Evolutionary conservation across 2,113 vertebrate species (phyloP).

Genomic region (Alexandromys fortis): DNA sequence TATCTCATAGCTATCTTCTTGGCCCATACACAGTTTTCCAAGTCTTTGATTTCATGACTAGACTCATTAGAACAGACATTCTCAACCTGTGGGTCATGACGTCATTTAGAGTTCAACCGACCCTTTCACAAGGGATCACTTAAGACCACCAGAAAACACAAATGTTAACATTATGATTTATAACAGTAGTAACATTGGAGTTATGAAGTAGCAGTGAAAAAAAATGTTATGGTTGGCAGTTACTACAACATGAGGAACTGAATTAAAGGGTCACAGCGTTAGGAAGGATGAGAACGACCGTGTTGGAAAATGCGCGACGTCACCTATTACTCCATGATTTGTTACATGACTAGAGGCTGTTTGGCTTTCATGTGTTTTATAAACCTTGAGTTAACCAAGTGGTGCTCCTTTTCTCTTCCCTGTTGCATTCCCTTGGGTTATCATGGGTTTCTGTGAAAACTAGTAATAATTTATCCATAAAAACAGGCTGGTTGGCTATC

Average conservation of each 20-base stretch:
- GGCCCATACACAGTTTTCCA: not conserved
- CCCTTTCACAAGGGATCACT: not conserved
- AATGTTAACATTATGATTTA: not conserved
- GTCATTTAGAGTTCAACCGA: not conserved
- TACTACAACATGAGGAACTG: not conserved
- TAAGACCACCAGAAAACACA: not conserved
- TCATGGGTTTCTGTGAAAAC: not conserved
- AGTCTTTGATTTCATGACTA: not conserved
- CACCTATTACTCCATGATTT: not conserved
- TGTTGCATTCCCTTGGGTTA: not conserved
- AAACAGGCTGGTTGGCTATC: not conserved
- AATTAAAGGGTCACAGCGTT: no score
- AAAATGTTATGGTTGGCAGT: not conserved
- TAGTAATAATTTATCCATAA: not conserved
- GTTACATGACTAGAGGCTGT: not conserved
- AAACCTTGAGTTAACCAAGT: not conserved
- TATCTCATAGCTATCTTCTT: not conserved
- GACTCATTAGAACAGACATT: not conserved
- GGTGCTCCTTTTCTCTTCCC: not conserved
- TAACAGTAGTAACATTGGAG: not conserved
- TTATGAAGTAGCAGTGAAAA: not conserved
- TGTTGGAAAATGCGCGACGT: not conserved
- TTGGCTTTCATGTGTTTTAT: not conserved
- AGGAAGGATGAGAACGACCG: not conserved
- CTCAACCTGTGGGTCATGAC: not conserved